A percentile compares a stretch with the other conserved stretches of the same genome.
Conservation (phyloP, 2,888 invertebrate species). For the Encarsia formosa region DNA sequence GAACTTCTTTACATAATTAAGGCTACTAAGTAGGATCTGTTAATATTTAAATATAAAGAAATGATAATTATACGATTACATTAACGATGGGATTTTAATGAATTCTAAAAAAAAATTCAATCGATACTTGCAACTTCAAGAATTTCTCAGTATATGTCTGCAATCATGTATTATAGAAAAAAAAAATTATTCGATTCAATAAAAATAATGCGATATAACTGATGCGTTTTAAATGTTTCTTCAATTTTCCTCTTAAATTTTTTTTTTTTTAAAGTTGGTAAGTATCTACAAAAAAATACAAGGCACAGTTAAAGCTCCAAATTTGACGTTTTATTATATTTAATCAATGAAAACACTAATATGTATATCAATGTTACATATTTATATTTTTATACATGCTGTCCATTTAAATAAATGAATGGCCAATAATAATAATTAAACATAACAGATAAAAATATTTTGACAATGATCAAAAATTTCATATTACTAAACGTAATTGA, state of each 20-base stretch:
- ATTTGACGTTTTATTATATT: constrained; percentile 26
- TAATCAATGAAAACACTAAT: constrained; percentile 26
- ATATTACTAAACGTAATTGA: too few relatives aligned
- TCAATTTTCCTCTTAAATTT: not conserved
- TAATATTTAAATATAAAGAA: constrained; percentile 43
- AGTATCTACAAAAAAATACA: constrained; percentile 1
- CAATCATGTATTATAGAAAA: constrained; percentile 47
- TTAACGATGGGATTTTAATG: constrained; percentile 43
- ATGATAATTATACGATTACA: constrained; percentile 31
- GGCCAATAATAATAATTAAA: constrained; percentile 34
- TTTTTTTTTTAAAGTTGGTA: not conserved
- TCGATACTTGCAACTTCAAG: constrained; percentile 43
- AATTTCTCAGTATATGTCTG: constrained; percentile 48
- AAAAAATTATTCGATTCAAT: constrained; percentile 45
- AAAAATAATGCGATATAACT: constrained; percentile 39
- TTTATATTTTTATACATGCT: constrained; percentile 26
- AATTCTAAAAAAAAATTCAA: constrained; percentile 43
- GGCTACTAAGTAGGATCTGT: constrained; percentile 41
- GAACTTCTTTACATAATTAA: constrained; percentile 31
- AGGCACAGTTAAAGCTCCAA: constrained; percentile 18
- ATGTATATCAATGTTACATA: constrained; percentile 26
- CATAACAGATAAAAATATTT: constrained; percentile 35
- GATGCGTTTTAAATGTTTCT: not conserved
- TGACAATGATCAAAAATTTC: too few relatives aligned
- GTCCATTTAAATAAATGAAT: constrained; percentile 32